Conservation (phyloP, 2,888 invertebrate species). For the Rambutsinella grinnellia region DNA sequence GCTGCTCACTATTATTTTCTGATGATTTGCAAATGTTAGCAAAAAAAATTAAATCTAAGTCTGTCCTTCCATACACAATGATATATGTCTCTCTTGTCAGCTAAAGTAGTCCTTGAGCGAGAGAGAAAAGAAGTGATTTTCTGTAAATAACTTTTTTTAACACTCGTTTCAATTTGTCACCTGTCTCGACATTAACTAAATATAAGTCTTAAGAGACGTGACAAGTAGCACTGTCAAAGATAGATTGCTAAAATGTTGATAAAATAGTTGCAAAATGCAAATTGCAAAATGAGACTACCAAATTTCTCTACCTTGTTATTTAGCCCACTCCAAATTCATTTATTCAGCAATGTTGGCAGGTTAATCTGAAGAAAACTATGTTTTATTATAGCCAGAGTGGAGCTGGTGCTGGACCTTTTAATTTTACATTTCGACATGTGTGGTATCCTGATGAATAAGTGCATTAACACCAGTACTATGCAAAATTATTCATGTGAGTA, state of each 20-base stretch:
- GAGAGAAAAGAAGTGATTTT: slow-evolving; percentile 6
- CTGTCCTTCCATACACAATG: not conserved
- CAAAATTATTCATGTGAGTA: not conserved
- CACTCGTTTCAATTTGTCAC: slow-evolving; percentile 30
- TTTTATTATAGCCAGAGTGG: not conserved
- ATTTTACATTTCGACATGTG: not conserved
- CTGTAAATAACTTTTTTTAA: not conserved
- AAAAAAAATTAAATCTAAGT: slow-evolving; percentile 7
- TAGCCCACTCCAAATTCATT: not conserved
- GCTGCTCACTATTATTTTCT: slow-evolving; percentile 26
- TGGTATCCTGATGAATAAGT: not conserved
- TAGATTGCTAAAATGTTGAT: not conserved
- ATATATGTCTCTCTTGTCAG: not conserved
- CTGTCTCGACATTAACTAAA: slow-evolving; percentile 11
- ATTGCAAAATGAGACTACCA: not conserved
- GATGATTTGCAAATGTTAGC: slow-evolving; percentile 37
- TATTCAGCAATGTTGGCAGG: not conserved
- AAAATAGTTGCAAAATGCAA: no score
- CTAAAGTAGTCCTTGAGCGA: not conserved
- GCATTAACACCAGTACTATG: not conserved
- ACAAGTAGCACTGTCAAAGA: not conserved
- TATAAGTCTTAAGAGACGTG: not conserved
- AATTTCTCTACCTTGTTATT: not conserved
- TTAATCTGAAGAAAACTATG: not conserved
- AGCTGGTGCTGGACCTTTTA: not conserved